These are phyloP conservation scores for Andricus curvator DNA, from an alignment of 2,888 invertebrate genomes.

Conservation along the genomic window DNA sequence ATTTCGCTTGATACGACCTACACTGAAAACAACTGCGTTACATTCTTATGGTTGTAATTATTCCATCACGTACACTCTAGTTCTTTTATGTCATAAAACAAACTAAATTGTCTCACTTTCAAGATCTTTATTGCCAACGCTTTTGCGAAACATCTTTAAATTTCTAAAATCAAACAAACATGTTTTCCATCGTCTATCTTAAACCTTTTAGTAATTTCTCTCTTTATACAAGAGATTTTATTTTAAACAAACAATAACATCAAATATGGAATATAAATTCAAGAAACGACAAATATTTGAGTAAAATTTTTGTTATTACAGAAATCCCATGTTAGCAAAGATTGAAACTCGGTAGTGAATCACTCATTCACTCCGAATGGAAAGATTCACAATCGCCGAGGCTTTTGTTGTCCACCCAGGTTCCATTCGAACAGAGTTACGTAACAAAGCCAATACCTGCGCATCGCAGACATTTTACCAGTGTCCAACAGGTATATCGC, in stretches of 20 bases:
- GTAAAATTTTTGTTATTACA: background rate
- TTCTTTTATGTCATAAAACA: background rate
- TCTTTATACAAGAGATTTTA: no score
- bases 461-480: slow-evolving; percentile 19
- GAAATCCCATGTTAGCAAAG: background rate
- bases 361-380: background rate
- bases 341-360: slow-evolving; percentile 7
- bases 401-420: slow-evolving; percentile 8
- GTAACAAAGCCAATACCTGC: slow-evolving; percentile 26
- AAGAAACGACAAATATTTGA: background rate
- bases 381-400: slow-evolving; percentile 5
- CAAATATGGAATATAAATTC: background rate
- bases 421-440: slow-evolving; percentile 5
- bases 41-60: slow-evolving; percentile 11
- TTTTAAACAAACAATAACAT: no score
- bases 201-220: background rate
- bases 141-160: slow-evolving; percentile 1
- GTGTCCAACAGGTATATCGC: slow-evolving; percentile 56
- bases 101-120: background rate
- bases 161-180: background rate
- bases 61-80: background rate
- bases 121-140: background rate
- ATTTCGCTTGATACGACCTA: slow-evolving; percentile 1
- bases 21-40: background rate
- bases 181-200: background rate